Base-by-base conservation (phyloP, 2,113 vertebrate species). In the Tiliqua scincoides region DNA sequence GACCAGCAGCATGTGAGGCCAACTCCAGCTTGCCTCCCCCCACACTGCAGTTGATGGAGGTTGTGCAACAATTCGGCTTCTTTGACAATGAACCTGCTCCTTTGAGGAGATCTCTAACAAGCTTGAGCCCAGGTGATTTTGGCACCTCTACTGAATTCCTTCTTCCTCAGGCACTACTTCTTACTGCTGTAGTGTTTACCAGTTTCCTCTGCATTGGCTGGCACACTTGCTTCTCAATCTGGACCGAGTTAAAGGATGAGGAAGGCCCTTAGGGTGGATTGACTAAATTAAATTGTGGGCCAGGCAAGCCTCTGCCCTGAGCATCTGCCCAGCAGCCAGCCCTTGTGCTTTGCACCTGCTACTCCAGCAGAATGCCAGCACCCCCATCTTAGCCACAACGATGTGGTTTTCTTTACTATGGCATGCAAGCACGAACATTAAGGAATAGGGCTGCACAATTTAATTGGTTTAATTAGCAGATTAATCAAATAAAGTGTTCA, bases 181-280 rank as follows among this genome's bases (percentile, higher is more conserved):
- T 48, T 4, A 48, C 43, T 48, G 43, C 43, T 8, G 15, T 43
- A 40, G 7, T 17, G 43, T 15, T 27, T 14, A 74, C 0, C 23
- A 25, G 14, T 73, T 30, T 11, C 23, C 43, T 6, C 4, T 0
- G 25, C 48, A 23, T 57, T 17, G 25, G 27, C 48, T n/a, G 43
- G 7, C 4, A 14, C 17, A n/a, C 2, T 7, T 14, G 5, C 6
- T 2, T 17, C 48, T 5, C 8, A 1, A 1, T 18, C 14, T 7
- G 48, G 27, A 57, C 25, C 3, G 14, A 48, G 21, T 25, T 48
- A n/a, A 30, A n/a, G 35, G 70, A 72, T 72, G 70, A 7, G 63
- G 18, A 32, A 40, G 70, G 32, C 70, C 25, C 70, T 71, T 1
- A 37, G 35, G 70, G 6, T 17, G 18, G 61, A 63, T 63, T 63